phyloP scores from a whole-genome alignment of 2,888 invertebrate genomes.

The Bhutanitis thaidina region DNA sequence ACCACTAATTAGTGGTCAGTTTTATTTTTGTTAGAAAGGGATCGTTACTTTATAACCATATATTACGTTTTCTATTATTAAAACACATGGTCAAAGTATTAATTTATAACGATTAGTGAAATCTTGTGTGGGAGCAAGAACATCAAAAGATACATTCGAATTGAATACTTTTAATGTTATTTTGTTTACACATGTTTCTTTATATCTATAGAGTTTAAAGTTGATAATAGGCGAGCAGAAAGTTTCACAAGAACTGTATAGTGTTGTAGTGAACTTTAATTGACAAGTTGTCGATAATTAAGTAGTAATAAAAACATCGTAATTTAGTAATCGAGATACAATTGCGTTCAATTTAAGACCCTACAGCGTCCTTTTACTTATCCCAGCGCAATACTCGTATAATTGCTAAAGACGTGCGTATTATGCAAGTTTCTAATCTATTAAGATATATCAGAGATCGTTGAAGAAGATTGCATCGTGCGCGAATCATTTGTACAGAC shows the following conservation, averaged over 20 bases:
- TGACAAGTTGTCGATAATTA: background rate
- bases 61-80: too few species aligned
- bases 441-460: conserved; percentile 8
- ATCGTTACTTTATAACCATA: too few species aligned
- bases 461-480: conserved; percentile 9
- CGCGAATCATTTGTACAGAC: conserved; percentile 3
- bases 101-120: background rate
- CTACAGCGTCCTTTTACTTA: conserved; percentile 7
- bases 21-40: too few species aligned
- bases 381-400: background rate
- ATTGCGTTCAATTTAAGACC: conserved; percentile 8
- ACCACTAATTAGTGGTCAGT: background rate
- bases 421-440: conserved; percentile 15
- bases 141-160: background rate
- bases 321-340: background rate
- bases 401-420: conserved; percentile 3
- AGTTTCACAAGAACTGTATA: background rate
- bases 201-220: background rate
- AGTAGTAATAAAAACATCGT: conserved; percentile 6
- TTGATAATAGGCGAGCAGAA: background rate
- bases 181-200: background rate
- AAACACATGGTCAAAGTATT: too few species aligned
- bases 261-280: conserved; percentile 4
- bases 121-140: background rate
- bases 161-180: background rate